Conservation (phyloP, 2,797 vertebrate species). For the Argya squamiceps region DNA sequence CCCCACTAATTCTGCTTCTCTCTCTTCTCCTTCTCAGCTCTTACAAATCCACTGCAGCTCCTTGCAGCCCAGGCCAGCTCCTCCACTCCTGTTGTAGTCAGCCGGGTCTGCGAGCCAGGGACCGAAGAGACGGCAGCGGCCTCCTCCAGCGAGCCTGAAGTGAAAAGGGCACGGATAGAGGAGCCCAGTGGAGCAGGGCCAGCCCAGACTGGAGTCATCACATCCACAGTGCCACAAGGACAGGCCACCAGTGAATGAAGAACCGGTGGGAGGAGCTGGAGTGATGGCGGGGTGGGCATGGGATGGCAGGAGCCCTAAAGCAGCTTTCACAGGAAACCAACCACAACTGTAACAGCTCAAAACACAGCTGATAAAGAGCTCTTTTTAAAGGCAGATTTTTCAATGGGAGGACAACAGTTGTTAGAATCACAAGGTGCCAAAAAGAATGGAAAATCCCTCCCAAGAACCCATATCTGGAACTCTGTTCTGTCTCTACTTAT, state of each 20-base stretch:
- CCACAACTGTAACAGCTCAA: slow-evolving; percentile 10
- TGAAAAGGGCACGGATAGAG: slow-evolving; percentile 88
- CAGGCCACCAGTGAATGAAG: slow-evolving; percentile 79
- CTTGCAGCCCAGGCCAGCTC: slow-evolving; percentile 95
- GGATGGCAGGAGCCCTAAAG: slow-evolving; percentile 27
- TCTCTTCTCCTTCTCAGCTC: slow-evolving; percentile 73
- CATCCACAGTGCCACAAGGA: slow-evolving; percentile 72
- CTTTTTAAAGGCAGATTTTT: slow-evolving; percentile 40
- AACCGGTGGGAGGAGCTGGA: slow-evolving; percentile 20
- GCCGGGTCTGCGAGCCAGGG: slow-evolving; percentile 77
- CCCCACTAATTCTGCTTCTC: background rate
- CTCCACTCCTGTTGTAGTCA: slow-evolving; percentile 90
- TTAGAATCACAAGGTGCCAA: slow-evolving; percentile 49
- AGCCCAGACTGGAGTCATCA: slow-evolving; percentile 71
- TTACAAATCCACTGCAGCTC: slow-evolving; percentile 93
- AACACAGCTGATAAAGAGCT: slow-evolving; percentile 8
- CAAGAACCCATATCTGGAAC: slow-evolving; percentile 29
- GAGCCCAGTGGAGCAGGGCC: slow-evolving; percentile 71
- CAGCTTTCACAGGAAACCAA: slow-evolving; percentile 30
- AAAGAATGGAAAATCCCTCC: slow-evolving; percentile 44
- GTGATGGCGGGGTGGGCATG: slow-evolving; percentile 16
- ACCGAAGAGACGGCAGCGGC: slow-evolving; percentile 70
- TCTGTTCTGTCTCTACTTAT: slow-evolving; percentile 24
- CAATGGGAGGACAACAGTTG: slow-evolving; percentile 34
- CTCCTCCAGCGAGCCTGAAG: slow-evolving; percentile 82